phyloP scores from a whole-genome alignment of 2,888 invertebrate species.

The Tinea semifulvella region DNA sequence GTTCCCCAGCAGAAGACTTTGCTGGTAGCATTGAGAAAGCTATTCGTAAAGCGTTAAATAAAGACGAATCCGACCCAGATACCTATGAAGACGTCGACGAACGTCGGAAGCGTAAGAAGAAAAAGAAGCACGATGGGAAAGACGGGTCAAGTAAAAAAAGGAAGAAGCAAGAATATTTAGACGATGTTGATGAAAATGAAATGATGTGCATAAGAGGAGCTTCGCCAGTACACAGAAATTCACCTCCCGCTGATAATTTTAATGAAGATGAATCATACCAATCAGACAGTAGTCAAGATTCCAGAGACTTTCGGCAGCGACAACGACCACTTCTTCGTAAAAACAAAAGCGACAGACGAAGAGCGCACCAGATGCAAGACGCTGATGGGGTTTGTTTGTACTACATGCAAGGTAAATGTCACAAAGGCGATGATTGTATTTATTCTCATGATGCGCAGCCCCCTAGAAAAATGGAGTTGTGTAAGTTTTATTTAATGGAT shows the following conservation, averaged over 20 bases:
- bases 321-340: constrained; percentile 45
- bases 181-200: constrained; percentile 78
- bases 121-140: constrained; percentile 67
- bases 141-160: constrained; percentile 68
- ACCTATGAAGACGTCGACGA: constrained; percentile 55
- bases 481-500: constrained; percentile 96
- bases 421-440: constrained; percentile 84
- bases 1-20: constrained; percentile 73
- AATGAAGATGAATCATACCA: constrained; percentile 63
- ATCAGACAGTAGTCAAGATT: constrained; percentile 65
- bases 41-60: constrained; percentile 78
- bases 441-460: constrained; percentile 86
- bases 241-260: constrained; percentile 33
- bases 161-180: constrained; percentile 61
- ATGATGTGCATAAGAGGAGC: constrained; percentile 83
- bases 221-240: constrained; percentile 65
- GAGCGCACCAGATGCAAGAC: constrained; percentile 69
- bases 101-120: constrained; percentile 61
- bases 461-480: constrained; percentile 90
- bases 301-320: constrained; percentile 53
- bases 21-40: constrained; percentile 82
- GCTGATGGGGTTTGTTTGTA: constrained; percentile 81
- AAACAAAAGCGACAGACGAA: constrained; percentile 53
- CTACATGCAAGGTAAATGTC: constrained; percentile 90
- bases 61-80: constrained; percentile 60